Base-by-base conservation (phyloP, 2,888 invertebrate species). In the Empis livida region DNA sequence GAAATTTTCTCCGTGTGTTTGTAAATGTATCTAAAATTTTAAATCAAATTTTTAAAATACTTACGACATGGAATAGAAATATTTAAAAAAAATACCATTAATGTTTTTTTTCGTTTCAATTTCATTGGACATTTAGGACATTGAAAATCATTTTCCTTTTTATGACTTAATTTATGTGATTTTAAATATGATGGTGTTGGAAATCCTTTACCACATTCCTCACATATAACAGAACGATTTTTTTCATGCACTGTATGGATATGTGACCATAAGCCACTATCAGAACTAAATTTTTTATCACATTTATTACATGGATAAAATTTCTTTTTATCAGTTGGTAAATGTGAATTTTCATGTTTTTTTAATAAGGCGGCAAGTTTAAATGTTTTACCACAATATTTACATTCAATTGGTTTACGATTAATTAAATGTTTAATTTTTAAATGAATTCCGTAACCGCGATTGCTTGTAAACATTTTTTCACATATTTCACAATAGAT, bases 1-100 rank as follows among this genome's bases (percentile, higher is more conserved):
- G 47, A 71, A 72, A 11, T 65, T 66, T 39, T 63, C 62, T 3
- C 61, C 63, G 53, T 72, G 73, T 6, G 62, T 71, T 48, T 73
- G 72, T 23, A 67, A 61, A 51, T 73, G 73, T 8, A 68, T 65
- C 60, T 65, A 44, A 1, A 51, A 50, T 13, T 38, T 30, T 42
- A 37, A 37, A 6, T 37, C n/a, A n/a, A n/a, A n/a, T n/a, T n/a
- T n/a, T n/a, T n/a, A n/a, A n/a, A n/a, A n/a, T n/a, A n/a, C n/a
- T n/a, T n/a, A n/a, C n/a, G n/a, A n/a, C n/a, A 6, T 11, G 11
- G 17, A 20, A 11, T 13, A 16, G 9, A 17, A 16, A 17, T 16
- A 11, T 39, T 17, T 17, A 17, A 20, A 13, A 39, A 39, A 17
- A 38, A 8, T 39, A 39, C 39, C 17, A 17, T 17, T 39, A 39